Evolutionary conservation across 2,888 invertebrate species (phyloP).

Genomic region (Euspilapteryx auroguttella): DNA sequence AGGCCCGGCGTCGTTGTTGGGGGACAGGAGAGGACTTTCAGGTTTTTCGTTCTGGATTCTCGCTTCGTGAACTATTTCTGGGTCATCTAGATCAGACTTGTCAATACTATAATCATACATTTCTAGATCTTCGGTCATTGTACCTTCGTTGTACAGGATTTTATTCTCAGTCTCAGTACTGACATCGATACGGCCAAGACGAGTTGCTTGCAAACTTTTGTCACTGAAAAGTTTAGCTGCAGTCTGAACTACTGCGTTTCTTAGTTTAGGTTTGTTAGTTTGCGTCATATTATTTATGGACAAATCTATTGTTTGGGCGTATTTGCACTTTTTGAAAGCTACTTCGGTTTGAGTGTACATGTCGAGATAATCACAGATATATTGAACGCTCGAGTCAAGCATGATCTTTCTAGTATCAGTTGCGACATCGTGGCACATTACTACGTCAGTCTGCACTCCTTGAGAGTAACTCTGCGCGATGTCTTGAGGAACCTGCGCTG

Average conservation of each 20-base stretch:
- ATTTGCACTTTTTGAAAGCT: constrained; percentile 35
- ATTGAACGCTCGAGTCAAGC: constrained; percentile 37
- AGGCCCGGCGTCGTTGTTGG: constrained; percentile 9
- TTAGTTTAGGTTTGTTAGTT: constrained; percentile 30
- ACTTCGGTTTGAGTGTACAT: constrained; percentile 40
- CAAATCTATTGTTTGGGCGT: constrained; percentile 25
- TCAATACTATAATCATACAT: constrained; percentile 6
- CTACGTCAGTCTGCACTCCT: constrained; percentile 41
- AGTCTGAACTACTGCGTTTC: constrained; percentile 28
- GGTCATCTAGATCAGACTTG: not conserved
- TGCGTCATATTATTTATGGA: constrained; percentile 22
- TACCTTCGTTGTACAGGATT: constrained; percentile 14
- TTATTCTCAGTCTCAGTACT: constrained; percentile 20
- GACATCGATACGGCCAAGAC: constrained; percentile 16
- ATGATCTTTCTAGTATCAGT: constrained; percentile 39
- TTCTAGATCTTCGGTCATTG: constrained; percentile 14
- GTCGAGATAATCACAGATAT: constrained; percentile 24
- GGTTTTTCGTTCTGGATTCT: constrained; percentile 15
- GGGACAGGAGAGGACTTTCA: constrained; percentile 41
- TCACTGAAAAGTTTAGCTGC: constrained; percentile 17
- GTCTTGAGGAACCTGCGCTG: constrained; percentile 41
- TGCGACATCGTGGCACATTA: constrained; percentile 34
- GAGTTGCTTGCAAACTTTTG: constrained; percentile 22
- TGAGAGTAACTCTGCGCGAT: constrained; percentile 26
- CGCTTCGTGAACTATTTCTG: not conserved